Base-by-base conservation (phyloP, 2,888 invertebrate species). In the Strigamia maritima region DNA sequence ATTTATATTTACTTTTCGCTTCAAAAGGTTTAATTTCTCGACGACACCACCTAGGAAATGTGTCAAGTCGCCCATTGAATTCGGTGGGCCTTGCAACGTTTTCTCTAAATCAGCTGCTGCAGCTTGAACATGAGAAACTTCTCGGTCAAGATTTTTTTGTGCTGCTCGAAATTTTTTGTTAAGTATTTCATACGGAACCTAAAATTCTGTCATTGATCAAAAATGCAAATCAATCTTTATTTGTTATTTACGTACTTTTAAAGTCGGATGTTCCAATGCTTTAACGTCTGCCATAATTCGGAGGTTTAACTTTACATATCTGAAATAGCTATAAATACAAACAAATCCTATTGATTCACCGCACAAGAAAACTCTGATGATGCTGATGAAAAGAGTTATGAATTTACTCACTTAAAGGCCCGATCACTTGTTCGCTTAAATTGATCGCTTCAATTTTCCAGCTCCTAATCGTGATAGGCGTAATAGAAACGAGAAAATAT, bases 181-280 rank as follows among this genome's bases (percentile, higher is more conserved):
- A 82, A 99, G 89, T 76, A 98, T 91, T 87, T 99, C 99, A 85
- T 98, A 99, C 1, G 98, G 98, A 82, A 98, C 97, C 94, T 95
- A 83, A 22, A 85, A 83, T 80, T 24, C 24, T 26, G 10, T 35
- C 10, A 19, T 10, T 26, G 7, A 74, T 16, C 2, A 16, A 74
- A 74, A 28, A 74, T 4, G 24, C n/a, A 74, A n/a, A 8, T 75
- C 2, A 2, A 75, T 75, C 2, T 35, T 14, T 19, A n/a, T 75
- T 70, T 28, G 75, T 75, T 28, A n/a, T 28, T 31, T 28, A 14
- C 75, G 28, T 88, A 94, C 94, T 91, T 97, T 97, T 82, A 98
- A 89, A 31, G 97, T 97, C 78, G 97, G 94, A 88, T 98, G 97
- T 87, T 98, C 98, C 85, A 98, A 88, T 82, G 95, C 93, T 87